Conservation (phyloP, 2,888 invertebrate genomes). For the Ectobius pallidus region DNA sequence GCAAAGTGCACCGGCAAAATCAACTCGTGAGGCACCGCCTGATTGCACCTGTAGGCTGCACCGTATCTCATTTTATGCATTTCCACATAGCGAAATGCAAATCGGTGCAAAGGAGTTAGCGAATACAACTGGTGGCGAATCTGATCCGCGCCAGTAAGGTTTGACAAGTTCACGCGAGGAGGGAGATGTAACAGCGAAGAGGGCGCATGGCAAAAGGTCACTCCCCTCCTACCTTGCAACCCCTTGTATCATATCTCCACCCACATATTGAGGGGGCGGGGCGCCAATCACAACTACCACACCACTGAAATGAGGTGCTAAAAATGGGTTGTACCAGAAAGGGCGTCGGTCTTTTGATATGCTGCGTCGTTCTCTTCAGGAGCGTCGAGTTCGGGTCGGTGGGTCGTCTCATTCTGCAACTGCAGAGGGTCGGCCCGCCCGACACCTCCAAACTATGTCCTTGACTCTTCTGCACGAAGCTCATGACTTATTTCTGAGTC, state of each 20-base stretch:
- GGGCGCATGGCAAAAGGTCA: constrained; percentile 35
- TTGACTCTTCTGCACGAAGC: too few relatives aligned
- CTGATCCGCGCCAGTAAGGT: constrained; percentile 8
- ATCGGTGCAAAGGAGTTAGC: neutral
- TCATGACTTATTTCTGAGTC: too few relatives aligned
- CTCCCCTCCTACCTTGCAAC: constrained; percentile 13
- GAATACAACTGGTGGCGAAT: neutral
- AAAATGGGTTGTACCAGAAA: constrained; percentile 33
- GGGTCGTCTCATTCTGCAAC: constrained; percentile 16
- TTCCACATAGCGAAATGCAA: too few relatives aligned
- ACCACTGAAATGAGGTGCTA: constrained; percentile 27
- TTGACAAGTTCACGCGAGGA: neutral
- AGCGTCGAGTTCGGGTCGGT: constrained; percentile 24
- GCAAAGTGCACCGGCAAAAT: neutral
- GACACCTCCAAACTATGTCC: neutral
- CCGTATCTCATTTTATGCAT: too few relatives aligned
- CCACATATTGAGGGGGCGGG: constrained; percentile 8
- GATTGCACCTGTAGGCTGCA: too few relatives aligned
- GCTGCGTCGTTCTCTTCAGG: neutral
- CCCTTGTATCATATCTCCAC: constrained; percentile 19
- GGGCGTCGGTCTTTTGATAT: constrained; percentile 30
- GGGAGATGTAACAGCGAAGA: constrained; percentile 3
- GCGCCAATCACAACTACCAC: constrained; percentile 13
- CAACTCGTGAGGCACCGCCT: too few relatives aligned
- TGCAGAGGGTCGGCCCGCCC: neutral